These are phyloP conservation scores for Merodon equestris DNA, from an alignment of 2,888 invertebrate genomes.

Conservation along the genomic window DNA sequence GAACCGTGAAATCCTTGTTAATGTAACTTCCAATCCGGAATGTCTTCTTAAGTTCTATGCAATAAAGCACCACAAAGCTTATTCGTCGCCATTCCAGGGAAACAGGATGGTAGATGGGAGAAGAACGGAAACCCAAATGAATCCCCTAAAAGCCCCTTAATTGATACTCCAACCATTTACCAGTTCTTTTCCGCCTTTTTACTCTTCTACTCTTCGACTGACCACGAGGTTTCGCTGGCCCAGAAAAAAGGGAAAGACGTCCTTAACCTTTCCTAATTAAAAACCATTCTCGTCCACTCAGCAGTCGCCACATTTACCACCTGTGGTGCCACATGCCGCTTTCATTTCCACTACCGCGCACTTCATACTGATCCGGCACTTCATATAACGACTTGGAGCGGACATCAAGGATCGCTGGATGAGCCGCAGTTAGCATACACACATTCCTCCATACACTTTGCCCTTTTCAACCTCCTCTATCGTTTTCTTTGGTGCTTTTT, in stretches of 20 bases:
- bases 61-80: too few species aligned
- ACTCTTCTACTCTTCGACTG: neutral
- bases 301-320: slow-evolving; percentile 42
- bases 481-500: slow-evolving; percentile 44
- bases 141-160: slow-evolving; percentile 21
- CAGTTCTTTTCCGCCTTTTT: slow-evolving; percentile 9
- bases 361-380: slow-evolving; percentile 63
- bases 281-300: slow-evolving; percentile 60
- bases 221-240: neutral
- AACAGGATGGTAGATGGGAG: neutral
- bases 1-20: neutral
- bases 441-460: too few species aligned
- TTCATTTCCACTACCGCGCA: slow-evolving; percentile 7
- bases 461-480: too few species aligned
- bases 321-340: slow-evolving; percentile 34
- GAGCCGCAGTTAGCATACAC: slow-evolving; percentile 34
- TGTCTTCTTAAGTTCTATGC: too few species aligned
- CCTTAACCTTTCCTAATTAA: slow-evolving; percentile 62
- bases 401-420: slow-evolving; percentile 55
- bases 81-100: too few species aligned
- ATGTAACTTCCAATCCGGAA: too few species aligned
- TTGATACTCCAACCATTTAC: slow-evolving; percentile 27
- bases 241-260: slow-evolving; percentile 19
- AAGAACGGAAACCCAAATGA: neutral
- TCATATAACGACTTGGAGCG: slow-evolving; percentile 50